phyloP scores from a whole-genome alignment of 2,888 invertebrate genomes.

The Apodemia zela region DNA sequence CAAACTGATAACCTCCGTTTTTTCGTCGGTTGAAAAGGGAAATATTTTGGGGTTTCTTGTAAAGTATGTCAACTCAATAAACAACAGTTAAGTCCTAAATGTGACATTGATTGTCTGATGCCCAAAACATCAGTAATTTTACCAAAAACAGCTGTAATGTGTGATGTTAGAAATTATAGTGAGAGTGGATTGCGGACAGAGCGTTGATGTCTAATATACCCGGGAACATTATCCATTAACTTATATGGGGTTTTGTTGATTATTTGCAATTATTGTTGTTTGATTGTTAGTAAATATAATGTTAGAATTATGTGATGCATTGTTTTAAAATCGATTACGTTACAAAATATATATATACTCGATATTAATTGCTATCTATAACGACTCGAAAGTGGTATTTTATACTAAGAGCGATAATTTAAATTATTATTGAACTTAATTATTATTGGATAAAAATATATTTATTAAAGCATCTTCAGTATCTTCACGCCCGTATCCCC shows the following conservation, averaged over 20 bases:
- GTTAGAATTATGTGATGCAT: neutral
- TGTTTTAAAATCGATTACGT: conserved; percentile 1
- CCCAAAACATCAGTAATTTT: neutral
- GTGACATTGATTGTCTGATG: conserved; percentile 4
- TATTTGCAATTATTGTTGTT: neutral
- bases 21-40: no score
- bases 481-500: no score
- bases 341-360: neutral
- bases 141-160: neutral
- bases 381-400: neutral
- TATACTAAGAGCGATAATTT: no score
- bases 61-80: neutral
- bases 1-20: no score
- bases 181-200: neutral
- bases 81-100: neutral
- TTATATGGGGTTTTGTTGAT: neutral
- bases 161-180: conserved; percentile 1
- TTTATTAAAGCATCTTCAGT: no score
- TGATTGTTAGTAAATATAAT: neutral
- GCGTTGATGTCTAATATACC: conserved; percentile 14
- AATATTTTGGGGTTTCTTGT: neutral
- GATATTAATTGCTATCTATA: neutral
- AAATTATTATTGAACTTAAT: neutral
- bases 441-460: neutral
- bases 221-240: neutral